These are phyloP conservation scores for Oreochromis spilurus DNA, from an alignment of 2,113 vertebrate species.

Conservation along the genomic window DNA sequence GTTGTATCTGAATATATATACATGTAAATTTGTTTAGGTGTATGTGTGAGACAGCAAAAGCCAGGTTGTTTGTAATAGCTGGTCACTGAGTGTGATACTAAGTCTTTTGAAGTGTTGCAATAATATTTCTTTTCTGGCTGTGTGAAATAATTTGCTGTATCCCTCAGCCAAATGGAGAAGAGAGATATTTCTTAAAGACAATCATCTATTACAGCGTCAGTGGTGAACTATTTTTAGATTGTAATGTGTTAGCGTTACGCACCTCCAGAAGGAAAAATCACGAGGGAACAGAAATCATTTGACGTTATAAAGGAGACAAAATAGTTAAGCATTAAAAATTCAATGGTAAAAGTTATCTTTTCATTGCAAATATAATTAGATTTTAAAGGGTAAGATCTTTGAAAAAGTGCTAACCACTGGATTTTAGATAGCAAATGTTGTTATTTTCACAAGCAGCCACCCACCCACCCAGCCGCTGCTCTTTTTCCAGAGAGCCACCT, in stretches of 20 bases:
- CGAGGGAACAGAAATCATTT: not conserved
- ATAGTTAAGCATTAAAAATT: not conserved
- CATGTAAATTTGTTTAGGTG: not conserved
- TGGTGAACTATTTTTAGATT: not conserved
- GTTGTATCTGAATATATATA: not conserved
- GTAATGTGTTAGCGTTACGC: not conserved
- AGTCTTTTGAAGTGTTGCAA: not conserved
- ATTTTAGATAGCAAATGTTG: not conserved
- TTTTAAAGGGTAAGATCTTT: not conserved
- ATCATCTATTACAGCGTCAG: not conserved
- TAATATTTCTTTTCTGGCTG: not conserved
- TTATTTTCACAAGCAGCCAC: not conserved
- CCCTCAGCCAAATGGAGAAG: not conserved
- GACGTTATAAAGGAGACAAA: not conserved
- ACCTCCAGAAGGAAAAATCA: not conserved
- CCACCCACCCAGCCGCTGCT: not conserved
- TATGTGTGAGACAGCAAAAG: not conserved
- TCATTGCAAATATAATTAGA: not conserved
- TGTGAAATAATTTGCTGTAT: not conserved
- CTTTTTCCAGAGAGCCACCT: conserved; percentile 4
- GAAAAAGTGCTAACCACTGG: not conserved
- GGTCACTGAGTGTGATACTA: not conserved
- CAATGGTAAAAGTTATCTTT: not conserved
- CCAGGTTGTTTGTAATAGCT: not conserved
- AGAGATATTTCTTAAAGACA: not conserved